Conservation (phyloP, 1,140 invertebrate species). For the Drosophila varians region DNA sequence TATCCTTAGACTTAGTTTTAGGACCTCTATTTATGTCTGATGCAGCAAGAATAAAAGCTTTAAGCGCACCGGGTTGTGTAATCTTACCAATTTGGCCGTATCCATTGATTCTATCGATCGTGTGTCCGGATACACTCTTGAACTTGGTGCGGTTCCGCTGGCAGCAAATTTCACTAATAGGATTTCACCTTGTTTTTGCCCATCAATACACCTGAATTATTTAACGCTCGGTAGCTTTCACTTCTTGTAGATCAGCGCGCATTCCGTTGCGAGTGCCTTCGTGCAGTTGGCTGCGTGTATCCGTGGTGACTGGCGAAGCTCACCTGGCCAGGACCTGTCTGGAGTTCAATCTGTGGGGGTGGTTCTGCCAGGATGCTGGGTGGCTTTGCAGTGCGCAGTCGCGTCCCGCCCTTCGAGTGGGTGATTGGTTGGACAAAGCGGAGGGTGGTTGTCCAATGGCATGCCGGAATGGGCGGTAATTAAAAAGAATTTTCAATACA, state of each 20-base stretch:
- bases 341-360: conserved; percentile 29
- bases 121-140: conserved; percentile 31
- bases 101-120: conserved; percentile 49
- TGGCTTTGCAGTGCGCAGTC: conserved; percentile 38
- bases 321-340: conserved; percentile 2
- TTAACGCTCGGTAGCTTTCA: conserved; percentile 56
- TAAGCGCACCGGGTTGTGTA: conserved; percentile 33
- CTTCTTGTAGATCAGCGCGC: conserved; percentile 48
- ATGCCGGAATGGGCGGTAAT: conserved; percentile 13
- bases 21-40: conserved; percentile 46
- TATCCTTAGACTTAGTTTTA: conserved; percentile 4
- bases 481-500: conserved; percentile 1
- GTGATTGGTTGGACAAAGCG: conserved; percentile 38
- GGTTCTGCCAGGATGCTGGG: conserved; percentile 52
- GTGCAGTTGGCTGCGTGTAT: conserved; percentile 56
- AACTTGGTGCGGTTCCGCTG: conserved; percentile 43
- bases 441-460: conserved; percentile 34
- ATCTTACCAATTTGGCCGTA: conserved; percentile 75
- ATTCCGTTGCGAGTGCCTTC: conserved; percentile 52
- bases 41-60: conserved; percentile 65
- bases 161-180: conserved; percentile 54
- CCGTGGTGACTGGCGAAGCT: conserved; percentile 60
- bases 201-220: conserved; percentile 76
- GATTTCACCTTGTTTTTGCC: conserved; percentile 53
- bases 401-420: conserved; percentile 40